Evolutionary conservation across 2,888 invertebrate species (phyloP).

Genomic region (Metellina segmentata): DNA sequence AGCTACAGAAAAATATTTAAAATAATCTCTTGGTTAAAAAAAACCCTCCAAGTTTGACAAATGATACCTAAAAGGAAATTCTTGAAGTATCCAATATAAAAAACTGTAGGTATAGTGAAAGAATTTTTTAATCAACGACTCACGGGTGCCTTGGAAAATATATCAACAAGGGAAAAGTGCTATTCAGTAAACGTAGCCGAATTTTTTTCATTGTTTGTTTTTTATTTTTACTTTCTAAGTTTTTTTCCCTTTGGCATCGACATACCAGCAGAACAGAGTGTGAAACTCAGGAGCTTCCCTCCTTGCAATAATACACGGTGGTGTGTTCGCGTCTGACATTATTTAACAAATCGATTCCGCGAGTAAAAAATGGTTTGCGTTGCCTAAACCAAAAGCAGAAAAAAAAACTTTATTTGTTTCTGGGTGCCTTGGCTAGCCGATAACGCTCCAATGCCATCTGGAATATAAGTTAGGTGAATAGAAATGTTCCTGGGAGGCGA

Average conservation of each 20-base stretch:
- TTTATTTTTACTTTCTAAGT: neutral
- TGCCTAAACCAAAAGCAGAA: constrained; percentile 27
- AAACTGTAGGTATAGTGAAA: constrained; percentile 12
- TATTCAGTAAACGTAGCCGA: constrained; percentile 15
- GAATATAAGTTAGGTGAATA: constrained; percentile 55
- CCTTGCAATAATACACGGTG: neutral
- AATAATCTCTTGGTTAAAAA: neutral
- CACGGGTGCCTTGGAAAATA: neutral
- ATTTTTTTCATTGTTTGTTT: constrained; percentile 22
- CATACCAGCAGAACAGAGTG: constrained; percentile 12
- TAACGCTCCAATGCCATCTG: constrained; percentile 50
- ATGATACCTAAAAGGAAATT: constrained; percentile 12
- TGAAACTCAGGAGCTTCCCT: constrained; percentile 20
- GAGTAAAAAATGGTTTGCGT: constrained; percentile 46
- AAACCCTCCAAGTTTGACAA: constrained; percentile 24
- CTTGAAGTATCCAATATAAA: constrained; percentile 8
- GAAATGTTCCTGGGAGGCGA: constrained; percentile 21
- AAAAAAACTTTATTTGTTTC: constrained; percentile 53
- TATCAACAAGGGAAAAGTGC: constrained; percentile 28
- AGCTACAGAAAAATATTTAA: neutral
- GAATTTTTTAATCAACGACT: constrained; percentile 56
- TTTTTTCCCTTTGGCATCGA: constrained; percentile 6
- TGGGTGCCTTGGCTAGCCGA: constrained; percentile 41
- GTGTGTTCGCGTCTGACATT: constrained; percentile 44
- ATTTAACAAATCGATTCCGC: constrained; percentile 62